Evolutionary conservation across 2,113 vertebrate genomes (phyloP).

Genomic region (Parotia lawesii): DNA sequence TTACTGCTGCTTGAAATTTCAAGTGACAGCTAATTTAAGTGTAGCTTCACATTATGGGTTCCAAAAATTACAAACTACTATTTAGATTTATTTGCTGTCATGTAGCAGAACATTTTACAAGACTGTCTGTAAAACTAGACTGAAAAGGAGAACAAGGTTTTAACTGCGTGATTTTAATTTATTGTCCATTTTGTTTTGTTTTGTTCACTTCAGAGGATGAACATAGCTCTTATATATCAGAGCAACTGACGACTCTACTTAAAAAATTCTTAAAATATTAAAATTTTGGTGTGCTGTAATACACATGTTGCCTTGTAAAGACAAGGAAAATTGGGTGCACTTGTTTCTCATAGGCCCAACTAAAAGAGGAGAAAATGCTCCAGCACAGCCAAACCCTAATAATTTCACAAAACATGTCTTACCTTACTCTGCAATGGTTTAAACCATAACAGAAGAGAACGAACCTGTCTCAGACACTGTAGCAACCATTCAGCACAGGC

Average conservation of each 20-base stretch:
- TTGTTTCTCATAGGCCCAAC: background rate
- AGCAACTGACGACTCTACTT: rapidly evolving
- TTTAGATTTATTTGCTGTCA: constrained; percentile 9
- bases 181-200: background rate
- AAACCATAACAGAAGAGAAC: background rate
- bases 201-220: background rate
- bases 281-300: background rate
- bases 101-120: background rate
- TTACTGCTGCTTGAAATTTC: constrained; percentile 2
- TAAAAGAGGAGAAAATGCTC: background rate
- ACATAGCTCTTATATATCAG: background rate
- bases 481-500: background rate
- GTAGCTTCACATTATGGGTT: constrained; percentile 3
- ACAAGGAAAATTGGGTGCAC: background rate
- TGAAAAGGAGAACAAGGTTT: background rate
- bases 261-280: background rate
- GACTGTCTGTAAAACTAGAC: background rate
- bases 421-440: background rate
- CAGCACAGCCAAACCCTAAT: background rate
- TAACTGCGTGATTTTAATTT: background rate
- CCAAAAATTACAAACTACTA: background rate
- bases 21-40: constrained; percentile 37
- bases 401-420: background rate
- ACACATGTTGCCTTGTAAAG: background rate
- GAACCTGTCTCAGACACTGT: background rate